Evolutionary conservation across 2,113 vertebrate genomes (phyloP).

Genomic region (Willisornis vidua): DNA sequence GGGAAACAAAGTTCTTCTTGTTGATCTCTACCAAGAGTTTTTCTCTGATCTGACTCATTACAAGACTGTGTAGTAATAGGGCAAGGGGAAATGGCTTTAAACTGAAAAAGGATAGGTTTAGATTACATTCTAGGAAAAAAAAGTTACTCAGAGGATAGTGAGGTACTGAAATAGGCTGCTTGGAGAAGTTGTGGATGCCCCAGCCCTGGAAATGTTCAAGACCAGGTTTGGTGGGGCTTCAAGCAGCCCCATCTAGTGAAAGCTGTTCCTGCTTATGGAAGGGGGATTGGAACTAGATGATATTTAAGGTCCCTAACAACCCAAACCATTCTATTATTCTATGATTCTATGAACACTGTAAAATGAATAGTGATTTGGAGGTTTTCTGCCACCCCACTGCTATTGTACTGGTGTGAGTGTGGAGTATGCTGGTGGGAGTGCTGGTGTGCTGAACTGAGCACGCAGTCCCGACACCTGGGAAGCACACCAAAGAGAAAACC

Average conservation of each 20-base stretch:
- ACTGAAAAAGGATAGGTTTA: neutral
- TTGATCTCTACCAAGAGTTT: neutral
- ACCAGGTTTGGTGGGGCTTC: neutral
- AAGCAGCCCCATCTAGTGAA: neutral
- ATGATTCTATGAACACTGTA: neutral
- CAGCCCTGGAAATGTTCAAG: neutral
- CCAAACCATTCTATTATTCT: neutral
- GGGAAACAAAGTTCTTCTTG: neutral
- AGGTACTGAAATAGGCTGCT: rapidly evolving
- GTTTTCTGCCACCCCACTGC: neutral
- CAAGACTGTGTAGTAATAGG: neutral
- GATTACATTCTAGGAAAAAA: neutral
- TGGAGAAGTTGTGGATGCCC: neutral
- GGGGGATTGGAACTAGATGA: neutral
- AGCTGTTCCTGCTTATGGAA: neutral
- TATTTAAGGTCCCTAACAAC: neutral
- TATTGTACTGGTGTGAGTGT: neutral
- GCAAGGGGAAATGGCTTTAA: neutral
- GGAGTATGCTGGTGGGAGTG: neutral
- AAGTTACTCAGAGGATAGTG: neutral
- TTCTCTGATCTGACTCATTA: neutral
- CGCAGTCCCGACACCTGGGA: neutral
- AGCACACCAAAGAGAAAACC: neutral
- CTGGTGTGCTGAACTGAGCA: neutral
- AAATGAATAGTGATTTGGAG: neutral